These are phyloP conservation scores for Rattus rattus DNA, from an alignment of 2,113 vertebrate genomes.

Conservation along the genomic window DNA sequence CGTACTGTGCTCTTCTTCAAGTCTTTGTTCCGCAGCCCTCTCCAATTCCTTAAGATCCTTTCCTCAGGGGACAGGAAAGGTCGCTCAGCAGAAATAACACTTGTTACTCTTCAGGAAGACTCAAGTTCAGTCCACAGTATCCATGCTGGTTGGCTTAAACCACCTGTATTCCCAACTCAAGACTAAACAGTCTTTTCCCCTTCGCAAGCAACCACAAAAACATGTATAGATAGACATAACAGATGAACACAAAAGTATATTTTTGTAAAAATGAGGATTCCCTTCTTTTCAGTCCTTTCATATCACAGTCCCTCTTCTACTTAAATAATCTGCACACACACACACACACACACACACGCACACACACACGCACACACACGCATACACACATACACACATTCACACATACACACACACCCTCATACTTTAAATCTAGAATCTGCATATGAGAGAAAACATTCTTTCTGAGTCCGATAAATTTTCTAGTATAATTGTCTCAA, in stretches of 20 bases:
- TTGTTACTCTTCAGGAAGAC: neutral
- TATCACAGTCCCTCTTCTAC: neutral
- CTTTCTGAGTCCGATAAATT: neutral
- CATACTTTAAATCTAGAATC: neutral
- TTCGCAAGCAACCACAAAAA: neutral
- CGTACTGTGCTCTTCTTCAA: neutral
- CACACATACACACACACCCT: neutral
- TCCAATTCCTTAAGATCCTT: neutral
- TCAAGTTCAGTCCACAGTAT: neutral
- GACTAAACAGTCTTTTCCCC: no score
- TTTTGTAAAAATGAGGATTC: neutral
- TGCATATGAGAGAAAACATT: neutral
- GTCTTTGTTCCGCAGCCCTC: neutral
- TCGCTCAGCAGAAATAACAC: neutral
- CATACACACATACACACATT: no score
- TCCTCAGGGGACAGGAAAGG: neutral
- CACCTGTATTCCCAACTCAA: neutral
- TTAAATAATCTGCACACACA: neutral
- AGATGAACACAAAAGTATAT: neutral
- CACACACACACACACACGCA: neutral
- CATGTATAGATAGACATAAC: neutral
- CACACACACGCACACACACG: neutral
- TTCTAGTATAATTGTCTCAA: neutral
- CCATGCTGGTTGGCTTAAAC: neutral
- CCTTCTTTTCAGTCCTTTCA: neutral